Percentiles rank a stretch among this genome's conserved stretches.
phyloP scores from a whole-genome alignment of 2,888 invertebrate genomes.

The Exocentrus adspersus region DNA sequence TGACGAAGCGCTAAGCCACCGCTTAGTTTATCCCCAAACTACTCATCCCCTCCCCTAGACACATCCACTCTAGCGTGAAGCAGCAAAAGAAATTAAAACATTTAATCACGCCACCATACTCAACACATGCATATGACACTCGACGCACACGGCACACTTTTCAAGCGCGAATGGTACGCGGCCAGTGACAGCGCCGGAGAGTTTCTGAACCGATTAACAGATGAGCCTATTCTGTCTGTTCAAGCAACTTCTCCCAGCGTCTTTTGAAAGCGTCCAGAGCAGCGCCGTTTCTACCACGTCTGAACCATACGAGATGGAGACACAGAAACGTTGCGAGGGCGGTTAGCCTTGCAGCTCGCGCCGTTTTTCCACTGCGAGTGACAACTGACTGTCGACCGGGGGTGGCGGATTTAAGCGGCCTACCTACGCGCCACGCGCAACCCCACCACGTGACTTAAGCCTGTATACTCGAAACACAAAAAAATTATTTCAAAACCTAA shows the following conservation, averaged over 20 bases:
- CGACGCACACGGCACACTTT: conserved; percentile 9
- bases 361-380: neutral
- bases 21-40: too few species aligned
- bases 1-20: too few species aligned
- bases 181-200: conserved; percentile 29
- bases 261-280: conserved; percentile 24
- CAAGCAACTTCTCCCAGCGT: conserved; percentile 27
- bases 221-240: conserved; percentile 34
- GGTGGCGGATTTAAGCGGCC: neutral
- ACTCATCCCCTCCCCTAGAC: neutral
- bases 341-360: neutral
- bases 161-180: conserved; percentile 22
- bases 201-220: conserved; percentile 37
- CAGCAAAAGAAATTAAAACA: neutral
- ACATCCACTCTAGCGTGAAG: neutral
- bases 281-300: conserved; percentile 12
- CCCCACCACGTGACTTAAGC: too few species aligned
- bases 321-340: conserved; percentile 12
- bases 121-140: conserved; percentile 13
- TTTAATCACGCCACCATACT: conserved; percentile 12
- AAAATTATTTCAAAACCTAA: too few species aligned
- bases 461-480: too few species aligned
- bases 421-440: neutral
- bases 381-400: neutral
- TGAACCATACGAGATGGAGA: conserved; percentile 21